These are phyloP conservation scores for Lacerta bilineata DNA, from an alignment of 2,797 vertebrate genomes.

Conservation along the genomic window DNA sequence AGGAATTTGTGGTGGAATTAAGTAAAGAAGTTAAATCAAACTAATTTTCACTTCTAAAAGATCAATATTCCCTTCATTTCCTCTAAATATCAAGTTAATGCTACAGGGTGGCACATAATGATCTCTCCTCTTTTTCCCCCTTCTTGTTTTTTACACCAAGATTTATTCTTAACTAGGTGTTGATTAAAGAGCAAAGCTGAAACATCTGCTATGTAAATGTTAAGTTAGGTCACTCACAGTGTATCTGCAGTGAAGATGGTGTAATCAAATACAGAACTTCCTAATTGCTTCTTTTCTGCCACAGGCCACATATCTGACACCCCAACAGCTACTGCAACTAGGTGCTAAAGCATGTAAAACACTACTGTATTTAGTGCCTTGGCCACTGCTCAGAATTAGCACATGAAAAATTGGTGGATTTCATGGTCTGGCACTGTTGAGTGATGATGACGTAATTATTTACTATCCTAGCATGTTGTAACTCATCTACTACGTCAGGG, in stretches of 20 bases:
- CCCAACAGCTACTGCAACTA: constrained; percentile 52
- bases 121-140: background rate
- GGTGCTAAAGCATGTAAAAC: constrained; percentile 59
- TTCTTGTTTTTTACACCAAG: constrained; percentile 46
- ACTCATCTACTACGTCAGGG: background rate
- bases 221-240: constrained; percentile 68
- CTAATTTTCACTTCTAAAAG: constrained; percentile 20
- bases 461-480: background rate
- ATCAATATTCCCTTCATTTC: constrained; percentile 22
- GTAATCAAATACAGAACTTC: constrained; percentile 66
- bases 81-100: constrained; percentile 42
- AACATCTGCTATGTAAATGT: constrained; percentile 59
- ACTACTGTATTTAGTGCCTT: constrained; percentile 33
- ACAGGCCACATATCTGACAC: constrained; percentile 66
- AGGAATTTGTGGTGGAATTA: background rate
- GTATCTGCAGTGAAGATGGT: constrained; percentile 69
- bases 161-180: constrained; percentile 63
- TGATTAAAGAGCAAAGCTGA: constrained; percentile 65
- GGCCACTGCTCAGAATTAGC: constrained; percentile 51
- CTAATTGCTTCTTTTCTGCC: constrained; percentile 71
- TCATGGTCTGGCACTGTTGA: constrained; percentile 22
- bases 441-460: background rate
- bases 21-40: constrained; percentile 40
- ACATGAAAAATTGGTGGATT: constrained; percentile 55
- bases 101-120: constrained; percentile 48